Evolutionary conservation across 2,888 invertebrate species (phyloP).

Genomic region (Nomada hirtipes): DNA sequence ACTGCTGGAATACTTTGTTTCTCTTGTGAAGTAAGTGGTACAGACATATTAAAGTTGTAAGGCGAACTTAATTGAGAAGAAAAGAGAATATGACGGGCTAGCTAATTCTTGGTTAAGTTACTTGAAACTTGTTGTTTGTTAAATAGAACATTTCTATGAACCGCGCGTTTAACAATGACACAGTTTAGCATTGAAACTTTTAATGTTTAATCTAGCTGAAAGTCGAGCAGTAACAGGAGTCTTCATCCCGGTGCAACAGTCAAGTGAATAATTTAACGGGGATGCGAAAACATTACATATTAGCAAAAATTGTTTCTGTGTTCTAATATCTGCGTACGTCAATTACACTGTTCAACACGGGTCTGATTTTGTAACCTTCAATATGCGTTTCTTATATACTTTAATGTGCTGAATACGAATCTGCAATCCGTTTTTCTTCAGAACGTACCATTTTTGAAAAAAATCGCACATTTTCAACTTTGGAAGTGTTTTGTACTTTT

Average conservation of each 20-base stretch:
- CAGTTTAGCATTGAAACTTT: constrained; percentile 51
- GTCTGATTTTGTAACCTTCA: too few species aligned
- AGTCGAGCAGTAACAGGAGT: constrained; percentile 25
- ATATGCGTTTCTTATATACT: too few species aligned
- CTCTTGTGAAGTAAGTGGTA: neutral
- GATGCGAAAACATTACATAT: constrained; percentile 5
- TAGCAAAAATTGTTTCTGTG: neutral
- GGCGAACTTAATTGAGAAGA: constrained; percentile 6
- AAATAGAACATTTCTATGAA: constrained; percentile 45
- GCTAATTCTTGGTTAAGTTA: constrained; percentile 9
- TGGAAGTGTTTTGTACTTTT: too few species aligned
- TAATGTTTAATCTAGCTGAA: constrained; percentile 58
- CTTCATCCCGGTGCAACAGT: constrained; percentile 4
- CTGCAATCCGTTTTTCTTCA: too few species aligned
- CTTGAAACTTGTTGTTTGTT: constrained; percentile 14
- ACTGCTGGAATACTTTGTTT: neutral
- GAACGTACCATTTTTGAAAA: too few species aligned
- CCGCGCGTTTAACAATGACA: constrained; percentile 49
- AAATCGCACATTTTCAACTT: too few species aligned
- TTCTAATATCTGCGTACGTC: neutral
- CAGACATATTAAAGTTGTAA: neutral
- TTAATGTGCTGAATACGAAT: too few species aligned
- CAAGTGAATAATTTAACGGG: constrained; percentile 28
- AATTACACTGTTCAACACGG: neutral
- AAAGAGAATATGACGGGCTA: neutral